phyloP scores from a whole-genome alignment of 2,113 vertebrate genomes.

The Pelusios castaneus region DNA sequence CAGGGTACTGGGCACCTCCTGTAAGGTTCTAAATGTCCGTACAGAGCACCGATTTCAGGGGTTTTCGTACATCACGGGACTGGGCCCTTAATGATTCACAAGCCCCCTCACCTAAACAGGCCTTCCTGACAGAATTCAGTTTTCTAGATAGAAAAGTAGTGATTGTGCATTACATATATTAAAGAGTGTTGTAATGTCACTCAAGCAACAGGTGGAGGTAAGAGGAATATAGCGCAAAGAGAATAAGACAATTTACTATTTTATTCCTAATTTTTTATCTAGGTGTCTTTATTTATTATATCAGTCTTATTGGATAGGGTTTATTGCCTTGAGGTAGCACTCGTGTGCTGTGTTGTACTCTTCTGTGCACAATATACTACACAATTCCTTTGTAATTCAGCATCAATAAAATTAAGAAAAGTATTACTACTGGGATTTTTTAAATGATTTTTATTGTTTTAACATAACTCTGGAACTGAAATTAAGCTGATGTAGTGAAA shows the following conservation, averaged over 20 bases:
- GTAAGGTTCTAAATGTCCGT: background rate
- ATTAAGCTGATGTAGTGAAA: slow-evolving; percentile 44
- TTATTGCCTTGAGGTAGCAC: slow-evolving; percentile 14
- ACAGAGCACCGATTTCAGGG: background rate
- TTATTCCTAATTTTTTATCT: slow-evolving; percentile 39
- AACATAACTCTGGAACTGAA: slow-evolving; percentile 43
- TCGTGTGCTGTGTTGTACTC: background rate
- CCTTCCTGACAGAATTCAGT: background rate
- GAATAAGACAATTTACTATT: slow-evolving; percentile 33
- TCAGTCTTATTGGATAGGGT: background rate
- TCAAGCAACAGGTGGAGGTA: slow-evolving; percentile 31
- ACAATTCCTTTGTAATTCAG: slow-evolving; percentile 15
- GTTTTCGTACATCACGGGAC: background rate
- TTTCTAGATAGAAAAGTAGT: slow-evolving; percentile 31
- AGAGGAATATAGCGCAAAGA: background rate
- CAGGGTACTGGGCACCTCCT: background rate
- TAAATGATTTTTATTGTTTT: slow-evolving; percentile 35
- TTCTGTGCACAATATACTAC: background rate
- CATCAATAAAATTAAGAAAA: slow-evolving; percentile 32
- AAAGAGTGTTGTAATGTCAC: background rate
- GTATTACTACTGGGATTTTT: slow-evolving; percentile 28
- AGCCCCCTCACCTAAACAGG: background rate
- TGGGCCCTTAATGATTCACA: background rate
- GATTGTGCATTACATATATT: slow-evolving; percentile 12
- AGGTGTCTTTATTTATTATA: background rate